Evolutionary conservation across 2,113 vertebrate genomes (phyloP).

Genomic region (Cynopterus brachyotis): DNA sequence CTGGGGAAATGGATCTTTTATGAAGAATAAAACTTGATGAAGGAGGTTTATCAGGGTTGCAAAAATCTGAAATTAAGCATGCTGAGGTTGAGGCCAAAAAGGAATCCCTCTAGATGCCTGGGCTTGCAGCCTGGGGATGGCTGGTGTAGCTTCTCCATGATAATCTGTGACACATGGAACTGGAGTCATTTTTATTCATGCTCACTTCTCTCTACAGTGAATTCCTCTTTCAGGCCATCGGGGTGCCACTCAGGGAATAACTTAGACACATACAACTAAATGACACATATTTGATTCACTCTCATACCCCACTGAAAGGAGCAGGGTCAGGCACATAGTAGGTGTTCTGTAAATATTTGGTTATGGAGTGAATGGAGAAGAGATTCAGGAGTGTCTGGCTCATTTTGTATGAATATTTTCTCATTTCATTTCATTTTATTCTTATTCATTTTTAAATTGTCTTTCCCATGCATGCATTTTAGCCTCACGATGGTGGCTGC

Average conservation of each 20-base stretch:
- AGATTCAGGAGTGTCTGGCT: not conserved
- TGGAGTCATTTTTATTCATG: not conserved
- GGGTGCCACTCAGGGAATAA: not conserved
- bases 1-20: constrained; percentile 84
- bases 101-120: not conserved
- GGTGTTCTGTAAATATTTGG: not conserved
- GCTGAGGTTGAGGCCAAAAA: not conserved
- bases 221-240: not conserved
- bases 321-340: not conserved
- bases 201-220: not conserved
- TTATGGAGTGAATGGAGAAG: not conserved
- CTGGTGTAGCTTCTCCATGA: not conserved
- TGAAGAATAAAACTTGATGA: constrained; percentile 84
- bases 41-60: constrained; percentile 62
- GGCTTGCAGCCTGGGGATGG: not conserved
- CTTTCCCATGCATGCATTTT: not conserved
- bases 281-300: not conserved
- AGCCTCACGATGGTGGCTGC: not conserved
- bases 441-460: not conserved
- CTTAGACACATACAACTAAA: not conserved
- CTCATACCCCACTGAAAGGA: not conserved
- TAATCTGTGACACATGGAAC: rapidly evolving
- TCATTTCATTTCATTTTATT: not conserved
- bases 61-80: constrained; percentile 67
- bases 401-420: not conserved